Conservation (phyloP, 2,113 vertebrate genomes). For the Tamias sibiricus region DNA sequence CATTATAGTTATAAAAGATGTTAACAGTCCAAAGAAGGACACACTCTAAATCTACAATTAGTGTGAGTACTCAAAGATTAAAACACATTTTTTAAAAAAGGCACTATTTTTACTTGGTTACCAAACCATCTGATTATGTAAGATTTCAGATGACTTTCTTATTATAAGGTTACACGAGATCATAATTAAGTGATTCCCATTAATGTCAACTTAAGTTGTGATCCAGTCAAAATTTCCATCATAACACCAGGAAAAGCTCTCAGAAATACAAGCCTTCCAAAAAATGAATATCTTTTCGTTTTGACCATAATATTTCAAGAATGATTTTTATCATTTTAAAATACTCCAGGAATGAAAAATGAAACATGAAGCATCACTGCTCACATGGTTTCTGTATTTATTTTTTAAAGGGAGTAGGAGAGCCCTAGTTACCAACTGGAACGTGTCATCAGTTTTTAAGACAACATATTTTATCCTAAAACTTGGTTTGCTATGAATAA, state of each 20-base stretch:
- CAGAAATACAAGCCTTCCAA: not conserved
- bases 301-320: conserved; percentile 38
- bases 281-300: conserved; percentile 40
- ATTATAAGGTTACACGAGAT: not conserved
- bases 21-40: not conserved
- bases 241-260: conserved; percentile 37
- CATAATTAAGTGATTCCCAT: conserved; percentile 21
- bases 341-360: not conserved
- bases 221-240: conserved; percentile 56
- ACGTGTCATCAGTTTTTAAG: conserved; percentile 16
- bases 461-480: conserved; percentile 39
- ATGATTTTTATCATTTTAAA: conserved; percentile 47
- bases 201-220: conserved; percentile 7
- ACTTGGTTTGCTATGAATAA: conserved; percentile 11
- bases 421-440: not conserved
- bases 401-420: conserved; percentile 20
- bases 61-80: not conserved
- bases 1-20: not conserved
- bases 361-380: conserved; percentile 29
- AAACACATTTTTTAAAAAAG: conserved; percentile 37
- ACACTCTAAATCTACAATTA: not conserved
- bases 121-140: not conserved
- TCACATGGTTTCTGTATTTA: not conserved
- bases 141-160: conserved; percentile 1
- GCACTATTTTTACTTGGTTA: not conserved